Evolutionary conservation across 2,113 vertebrate genomes (phyloP).

Genomic region (Nipponia nippon): DNA sequence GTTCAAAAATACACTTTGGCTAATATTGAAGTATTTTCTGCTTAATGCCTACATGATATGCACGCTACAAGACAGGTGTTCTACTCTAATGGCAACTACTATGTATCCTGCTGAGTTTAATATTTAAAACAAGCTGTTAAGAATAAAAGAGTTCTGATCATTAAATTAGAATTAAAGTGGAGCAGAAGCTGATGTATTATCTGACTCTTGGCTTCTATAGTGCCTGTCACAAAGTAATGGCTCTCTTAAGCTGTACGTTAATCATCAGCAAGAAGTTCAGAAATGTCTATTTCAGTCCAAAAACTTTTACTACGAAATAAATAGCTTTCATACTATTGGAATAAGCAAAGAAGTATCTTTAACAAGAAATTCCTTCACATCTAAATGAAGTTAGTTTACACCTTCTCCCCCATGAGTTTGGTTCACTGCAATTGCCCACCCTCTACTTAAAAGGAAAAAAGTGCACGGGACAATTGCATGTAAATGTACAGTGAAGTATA

Average conservation of each 20-base stretch:
- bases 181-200: background rate
- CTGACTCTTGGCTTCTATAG: background rate
- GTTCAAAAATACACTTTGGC: background rate
- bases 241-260: conserved; percentile 24
- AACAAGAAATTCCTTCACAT: background rate
- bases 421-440: background rate
- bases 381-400: background rate
- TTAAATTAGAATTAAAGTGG: background rate
- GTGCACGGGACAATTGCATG: rapidly evolving
- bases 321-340: background rate
- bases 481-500: rapidly evolving
- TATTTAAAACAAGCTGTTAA: background rate
- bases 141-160: background rate
- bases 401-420: background rate
- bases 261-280: background rate
- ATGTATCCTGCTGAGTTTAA: background rate
- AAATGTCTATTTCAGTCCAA: background rate
- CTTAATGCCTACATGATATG: background rate
- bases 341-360: background rate
- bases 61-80: background rate
- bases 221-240: background rate
- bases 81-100: rapidly evolving
- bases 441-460: background rate
- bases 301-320: background rate
- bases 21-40: background rate